A percentile compares a stretch with the other conserved stretches of the same genome.
phyloP scores from a whole-genome alignment of 2,797 vertebrate species.

The Megaceryle alcyon region DNA sequence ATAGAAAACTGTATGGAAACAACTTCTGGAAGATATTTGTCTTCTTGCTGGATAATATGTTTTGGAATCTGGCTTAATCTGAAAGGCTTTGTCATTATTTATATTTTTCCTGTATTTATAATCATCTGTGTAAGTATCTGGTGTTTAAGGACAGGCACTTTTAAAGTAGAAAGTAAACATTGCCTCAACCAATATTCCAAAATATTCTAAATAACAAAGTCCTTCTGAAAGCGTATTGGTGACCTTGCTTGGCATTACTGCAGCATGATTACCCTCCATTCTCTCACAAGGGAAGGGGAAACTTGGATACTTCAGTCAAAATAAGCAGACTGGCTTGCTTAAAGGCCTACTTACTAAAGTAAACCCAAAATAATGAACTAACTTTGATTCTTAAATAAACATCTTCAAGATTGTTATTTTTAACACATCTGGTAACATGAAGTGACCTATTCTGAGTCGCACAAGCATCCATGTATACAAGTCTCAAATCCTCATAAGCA shows the following conservation, averaged over 20 bases:
- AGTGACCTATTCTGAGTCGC: not conserved
- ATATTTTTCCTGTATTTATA: slow-evolving; percentile 47
- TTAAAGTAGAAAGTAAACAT: slow-evolving; percentile 50
- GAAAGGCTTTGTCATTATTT: slow-evolving; percentile 48
- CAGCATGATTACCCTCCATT: not conserved
- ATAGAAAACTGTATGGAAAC: not conserved
- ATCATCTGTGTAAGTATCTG: slow-evolving; percentile 26
- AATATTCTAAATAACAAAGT: slow-evolving; percentile 20
- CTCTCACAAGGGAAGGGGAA: slow-evolving; percentile 7
- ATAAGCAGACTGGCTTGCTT: slow-evolving; percentile 20
- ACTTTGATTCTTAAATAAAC: slow-evolving; percentile 66
- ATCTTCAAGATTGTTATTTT: slow-evolving; percentile 53
- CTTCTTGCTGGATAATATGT: not conserved
- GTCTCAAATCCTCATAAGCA: not conserved
- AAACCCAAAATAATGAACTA: slow-evolving; percentile 53
- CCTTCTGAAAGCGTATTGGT: not conserved
- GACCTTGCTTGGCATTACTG: slow-evolving; percentile 12
- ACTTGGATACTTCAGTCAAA: slow-evolving; percentile 40
- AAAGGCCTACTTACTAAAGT: not conserved
- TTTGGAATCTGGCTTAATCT: not conserved
- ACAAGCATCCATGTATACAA: accelerated
- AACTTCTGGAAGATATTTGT: not conserved
- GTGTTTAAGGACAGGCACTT: slow-evolving; percentile 35
- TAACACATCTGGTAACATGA: slow-evolving; percentile 47
- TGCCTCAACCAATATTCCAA: not conserved